Evolutionary conservation across 2,797 vertebrate species (phyloP), one percentile per base, ranked within the genome.

Genomic region (Ciconia nigra): DNA sequence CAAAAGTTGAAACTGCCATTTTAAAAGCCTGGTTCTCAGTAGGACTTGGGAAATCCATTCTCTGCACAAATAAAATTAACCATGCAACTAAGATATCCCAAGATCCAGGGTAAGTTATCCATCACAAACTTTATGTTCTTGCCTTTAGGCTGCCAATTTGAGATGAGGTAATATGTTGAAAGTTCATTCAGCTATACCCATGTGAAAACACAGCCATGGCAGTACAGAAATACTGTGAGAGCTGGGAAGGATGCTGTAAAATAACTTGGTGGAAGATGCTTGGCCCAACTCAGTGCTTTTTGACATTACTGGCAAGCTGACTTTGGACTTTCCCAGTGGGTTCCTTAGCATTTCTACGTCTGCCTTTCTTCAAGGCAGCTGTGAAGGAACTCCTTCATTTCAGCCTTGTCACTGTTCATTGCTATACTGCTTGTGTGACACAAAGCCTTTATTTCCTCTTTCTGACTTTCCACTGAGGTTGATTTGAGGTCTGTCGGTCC

Each of bases 191-290:
- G 35, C 29, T 73, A 8, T 18, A 70, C 3, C 3, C 16, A 7
- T 22, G 18, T 31, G 28, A 63, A 74, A 81, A 74, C 25, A 77
- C 20, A 66, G 24, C 10, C 39, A 15, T 14, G 25, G 52, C 10
- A 41, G 10, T 15, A 39, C 7, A 46, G n/a, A 72, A 85, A 46
- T 16, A 13, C 13, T 71, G 31, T 10, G 5, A 77, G 37, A 87
- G 19, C n/a, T 2, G 19, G 33, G 17, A 28, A 63, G 55, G 14
- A 35, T 59, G 39, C 13, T 35, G 21, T 33, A 47, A 86, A 81
- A 66, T 39, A 39, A 42, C 3, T 42, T 0, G 0, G 7, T 61
- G 35, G n/a, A 87, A 42, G 35, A 55, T 28, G 3, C 4, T 49
- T 72, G 44, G 17, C 39, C 20, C 20, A 58, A 2, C 5, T 51